Conservation (phyloP, 2,888 invertebrate genomes). For the Stegana nigrithorax region DNA sequence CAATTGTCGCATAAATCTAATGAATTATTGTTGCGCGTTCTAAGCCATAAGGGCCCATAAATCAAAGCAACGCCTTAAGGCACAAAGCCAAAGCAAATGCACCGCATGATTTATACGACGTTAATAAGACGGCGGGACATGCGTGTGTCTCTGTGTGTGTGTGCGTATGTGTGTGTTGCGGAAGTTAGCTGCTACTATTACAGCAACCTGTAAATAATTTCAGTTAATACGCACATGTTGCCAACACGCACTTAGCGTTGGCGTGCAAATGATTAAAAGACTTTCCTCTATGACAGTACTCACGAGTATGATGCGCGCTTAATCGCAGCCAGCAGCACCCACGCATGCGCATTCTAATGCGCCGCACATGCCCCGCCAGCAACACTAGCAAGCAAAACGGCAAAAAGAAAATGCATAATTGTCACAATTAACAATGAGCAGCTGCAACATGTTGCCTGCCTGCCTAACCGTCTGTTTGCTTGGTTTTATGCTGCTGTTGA, state of each 20-base stretch:
- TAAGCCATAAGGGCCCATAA: constrained; percentile 24
- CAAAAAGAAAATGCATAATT: constrained; percentile 18
- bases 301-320: too few species aligned
- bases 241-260: neutral
- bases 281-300: too few species aligned
- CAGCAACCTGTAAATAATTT: constrained; percentile 14
- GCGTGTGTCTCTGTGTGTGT: neutral
- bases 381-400: too few species aligned
- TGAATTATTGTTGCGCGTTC: too few species aligned
- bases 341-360: too few species aligned
- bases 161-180: neutral
- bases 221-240: neutral
- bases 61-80: constrained; percentile 45
- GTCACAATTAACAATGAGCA: constrained; percentile 3
- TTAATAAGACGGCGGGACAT: neutral
- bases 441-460: constrained; percentile 4
- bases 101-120: constrained; percentile 11
- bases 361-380: neutral
- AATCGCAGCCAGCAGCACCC: too few species aligned
- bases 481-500: neutral
- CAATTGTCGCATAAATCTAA: too few species aligned
- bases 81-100: constrained; percentile 9
- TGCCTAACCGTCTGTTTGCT: too few species aligned
- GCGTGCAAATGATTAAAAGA: neutral
- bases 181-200: too few species aligned